These are phyloP conservation scores for Trichonephila inaurata DNA, from an alignment of 1,140 invertebrate genomes.

Conservation along the genomic window DNA sequence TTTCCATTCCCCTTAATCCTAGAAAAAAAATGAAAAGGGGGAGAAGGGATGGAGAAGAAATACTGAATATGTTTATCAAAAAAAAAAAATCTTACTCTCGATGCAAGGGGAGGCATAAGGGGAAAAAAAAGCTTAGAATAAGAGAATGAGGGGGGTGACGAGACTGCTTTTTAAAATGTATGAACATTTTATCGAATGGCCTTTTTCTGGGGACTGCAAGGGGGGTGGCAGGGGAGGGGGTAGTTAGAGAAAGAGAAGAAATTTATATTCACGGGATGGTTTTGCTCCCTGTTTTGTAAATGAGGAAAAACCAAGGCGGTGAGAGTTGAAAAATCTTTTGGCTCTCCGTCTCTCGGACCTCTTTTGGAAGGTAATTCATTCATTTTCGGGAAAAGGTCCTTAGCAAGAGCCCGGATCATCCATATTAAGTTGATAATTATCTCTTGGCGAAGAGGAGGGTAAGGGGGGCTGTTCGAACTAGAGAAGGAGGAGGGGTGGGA, in stretches of 20 bases:
- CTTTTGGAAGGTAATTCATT: conserved; percentile 60
- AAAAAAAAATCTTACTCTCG: conserved; percentile 48
- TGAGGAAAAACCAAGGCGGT: conserved; percentile 63
- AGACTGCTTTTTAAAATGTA: conserved; percentile 76
- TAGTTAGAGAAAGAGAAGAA: conserved; percentile 34
- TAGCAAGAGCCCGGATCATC: conserved; percentile 60
- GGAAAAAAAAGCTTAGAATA: conserved; percentile 54
- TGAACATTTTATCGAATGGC: conserved; percentile 77
- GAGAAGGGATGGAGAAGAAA: conserved; percentile 18
- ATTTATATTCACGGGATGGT: conserved; percentile 76
- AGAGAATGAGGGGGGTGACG: background rate
- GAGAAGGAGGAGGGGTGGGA: background rate
- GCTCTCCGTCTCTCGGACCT: background rate
- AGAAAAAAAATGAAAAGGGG: conserved; percentile 46
- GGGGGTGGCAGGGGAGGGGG: background rate
- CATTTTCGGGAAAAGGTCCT: conserved; percentile 51
- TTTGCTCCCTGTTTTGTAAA: conserved; percentile 75
- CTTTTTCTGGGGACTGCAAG: conserved; percentile 18
- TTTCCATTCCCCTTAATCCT: background rate
- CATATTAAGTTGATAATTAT: conserved; percentile 77
- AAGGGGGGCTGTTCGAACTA: background rate
- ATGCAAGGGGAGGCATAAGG: background rate
- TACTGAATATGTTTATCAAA: conserved; percentile 76
- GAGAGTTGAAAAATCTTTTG: conserved; percentile 52
- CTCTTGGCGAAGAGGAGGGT: conserved; percentile 11